Evolutionary conservation across 2,797 vertebrate genomes (phyloP).

Genomic region (Chaenodraco wilsoni): DNA sequence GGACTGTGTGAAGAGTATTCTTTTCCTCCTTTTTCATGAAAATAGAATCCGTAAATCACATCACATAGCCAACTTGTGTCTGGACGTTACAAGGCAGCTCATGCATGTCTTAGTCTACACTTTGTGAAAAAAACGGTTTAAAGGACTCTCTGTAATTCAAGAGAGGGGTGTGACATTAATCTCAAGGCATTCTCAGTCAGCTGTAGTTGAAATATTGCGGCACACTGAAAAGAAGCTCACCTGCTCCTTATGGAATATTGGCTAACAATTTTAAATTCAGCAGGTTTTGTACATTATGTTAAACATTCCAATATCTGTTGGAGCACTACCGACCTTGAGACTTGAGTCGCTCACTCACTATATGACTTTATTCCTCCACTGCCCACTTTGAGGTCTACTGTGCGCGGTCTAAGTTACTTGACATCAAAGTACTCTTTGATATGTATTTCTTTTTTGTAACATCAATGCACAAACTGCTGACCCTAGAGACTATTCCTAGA

Average conservation of each 20-base stretch:
- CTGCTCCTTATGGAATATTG: slow-evolving; percentile 44
- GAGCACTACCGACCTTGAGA: slow-evolving; percentile 68
- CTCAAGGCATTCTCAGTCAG: slow-evolving; percentile 33
- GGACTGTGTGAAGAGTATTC: slow-evolving; percentile 13
- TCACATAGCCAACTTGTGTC: slow-evolving; percentile 24
- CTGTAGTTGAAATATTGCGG: slow-evolving; percentile 35
- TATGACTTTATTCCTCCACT: slow-evolving; percentile 46
- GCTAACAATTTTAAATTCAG: slow-evolving; percentile 66
- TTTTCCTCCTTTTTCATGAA: neutral
- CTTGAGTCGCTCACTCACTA: slow-evolving; percentile 56
- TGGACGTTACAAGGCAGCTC: slow-evolving; percentile 37
- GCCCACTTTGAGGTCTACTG: slow-evolving; percentile 36
- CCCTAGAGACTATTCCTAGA: slow-evolving; percentile 58
- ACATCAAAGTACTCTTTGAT: slow-evolving; percentile 78
- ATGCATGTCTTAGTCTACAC: slow-evolving; percentile 52
- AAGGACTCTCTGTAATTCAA: slow-evolving; percentile 52
- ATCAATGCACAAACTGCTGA: slow-evolving; percentile 57
- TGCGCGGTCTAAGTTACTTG: slow-evolving; percentile 26
- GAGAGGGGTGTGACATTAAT: slow-evolving; percentile 54
- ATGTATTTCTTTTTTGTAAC: slow-evolving; percentile 65
- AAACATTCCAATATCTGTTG: slow-evolving; percentile 45
- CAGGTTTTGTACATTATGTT: slow-evolving; percentile 17
- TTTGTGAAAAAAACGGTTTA: slow-evolving; percentile 22
- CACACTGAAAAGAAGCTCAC: slow-evolving; percentile 54
- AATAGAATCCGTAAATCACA: slow-evolving; percentile 28